phyloP scores from a whole-genome alignment of 37 sponge, comb jelly and placozoan species.

The Chondrilla cf. caribensis region DNA sequence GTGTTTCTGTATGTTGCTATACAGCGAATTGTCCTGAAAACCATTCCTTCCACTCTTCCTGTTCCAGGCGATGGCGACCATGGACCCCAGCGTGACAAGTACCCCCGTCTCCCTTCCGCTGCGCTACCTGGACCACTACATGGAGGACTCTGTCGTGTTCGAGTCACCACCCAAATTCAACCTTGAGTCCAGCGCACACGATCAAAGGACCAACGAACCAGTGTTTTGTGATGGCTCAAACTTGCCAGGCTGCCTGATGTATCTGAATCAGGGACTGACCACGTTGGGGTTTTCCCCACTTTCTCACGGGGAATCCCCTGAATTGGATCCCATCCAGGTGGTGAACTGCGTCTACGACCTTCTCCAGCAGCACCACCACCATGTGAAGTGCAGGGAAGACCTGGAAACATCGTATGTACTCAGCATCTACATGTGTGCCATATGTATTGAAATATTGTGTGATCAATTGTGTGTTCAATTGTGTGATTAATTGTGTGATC shows the following conservation, averaged over 20 bases:
- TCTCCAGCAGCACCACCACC: slow-evolving; percentile 35
- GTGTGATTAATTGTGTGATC: too few species aligned
- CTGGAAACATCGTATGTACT: neutral
- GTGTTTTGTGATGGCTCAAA: neutral
- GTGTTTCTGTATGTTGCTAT: too few species aligned
- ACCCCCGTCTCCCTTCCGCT: neutral
- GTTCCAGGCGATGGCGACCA: too few species aligned
- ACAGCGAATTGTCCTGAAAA: too few species aligned
- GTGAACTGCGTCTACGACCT: slow-evolving; percentile 38
- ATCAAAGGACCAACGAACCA: neutral
- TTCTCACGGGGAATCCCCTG: neutral
- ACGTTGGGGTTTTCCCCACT: slow-evolving; percentile 32
- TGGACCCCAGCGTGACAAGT: slow-evolving; percentile 1
- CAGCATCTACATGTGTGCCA: neutral
- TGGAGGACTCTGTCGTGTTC: slow-evolving; percentile 12
- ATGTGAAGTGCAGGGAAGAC: slow-evolving; percentile 24
- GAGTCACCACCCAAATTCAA: neutral
- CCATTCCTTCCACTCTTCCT: too few species aligned
- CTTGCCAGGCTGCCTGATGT: neutral
- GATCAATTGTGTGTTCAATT: too few species aligned
- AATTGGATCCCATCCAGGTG: slow-evolving; percentile 4
- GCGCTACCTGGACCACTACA: neutral
- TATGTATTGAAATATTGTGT: too few species aligned
- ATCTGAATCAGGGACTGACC: slow-evolving; percentile 23
- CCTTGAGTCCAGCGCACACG: neutral